Evolutionary conservation across 2,113 vertebrate species (phyloP).

Genomic region (Crotalus helleri): DNA sequence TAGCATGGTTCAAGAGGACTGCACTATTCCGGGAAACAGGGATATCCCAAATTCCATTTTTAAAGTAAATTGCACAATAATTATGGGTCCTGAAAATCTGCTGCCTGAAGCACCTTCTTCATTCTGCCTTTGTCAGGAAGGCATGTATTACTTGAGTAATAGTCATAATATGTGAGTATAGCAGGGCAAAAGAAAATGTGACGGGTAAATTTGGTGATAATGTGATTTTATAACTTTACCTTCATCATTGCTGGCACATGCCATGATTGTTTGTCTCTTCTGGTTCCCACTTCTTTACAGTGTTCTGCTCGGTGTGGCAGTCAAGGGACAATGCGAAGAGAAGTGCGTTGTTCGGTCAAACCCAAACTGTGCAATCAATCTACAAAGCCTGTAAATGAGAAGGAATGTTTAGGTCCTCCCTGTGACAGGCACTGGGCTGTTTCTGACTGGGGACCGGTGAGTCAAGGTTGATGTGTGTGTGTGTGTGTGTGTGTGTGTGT

Average conservation of each 20-base stretch:
- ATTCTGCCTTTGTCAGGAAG: background rate
- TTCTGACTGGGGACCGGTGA: constrained; percentile 87
- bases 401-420: constrained; percentile 73
- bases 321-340: constrained; percentile 72
- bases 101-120: background rate
- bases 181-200: background rate
- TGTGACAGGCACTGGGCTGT: constrained; percentile 83
- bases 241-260: background rate
- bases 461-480: constrained; percentile 29
- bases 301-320: constrained; percentile 78
- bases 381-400: constrained; percentile 68
- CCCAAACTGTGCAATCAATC: constrained; percentile 71
- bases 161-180: background rate
- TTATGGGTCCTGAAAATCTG: background rate
- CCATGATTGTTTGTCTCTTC: background rate
- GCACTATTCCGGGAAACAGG: background rate
- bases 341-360: constrained; percentile 84
- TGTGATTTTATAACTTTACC: background rate
- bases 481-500: background rate
- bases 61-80: background rate
- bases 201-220: background rate
- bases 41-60: background rate
- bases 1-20: background rate
- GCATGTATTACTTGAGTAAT: background rate
- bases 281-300: constrained; percentile 42